Evolutionary conservation across 2,888 invertebrate genomes (phyloP).

Genomic region (Clitarchus hookeri): DNA sequence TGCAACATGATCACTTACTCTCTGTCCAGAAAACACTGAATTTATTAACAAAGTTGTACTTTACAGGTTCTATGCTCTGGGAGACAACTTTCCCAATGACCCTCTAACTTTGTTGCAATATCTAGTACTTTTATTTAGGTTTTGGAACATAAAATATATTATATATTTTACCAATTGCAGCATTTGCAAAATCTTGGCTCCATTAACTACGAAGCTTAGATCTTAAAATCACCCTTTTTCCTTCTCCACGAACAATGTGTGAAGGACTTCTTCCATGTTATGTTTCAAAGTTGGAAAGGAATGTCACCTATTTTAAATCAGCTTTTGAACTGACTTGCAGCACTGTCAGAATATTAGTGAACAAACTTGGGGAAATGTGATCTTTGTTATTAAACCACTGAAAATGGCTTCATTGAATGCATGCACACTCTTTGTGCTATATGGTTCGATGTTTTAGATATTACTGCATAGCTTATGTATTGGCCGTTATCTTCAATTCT

Average conservation of each 20-base stretch:
- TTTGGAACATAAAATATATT: background rate
- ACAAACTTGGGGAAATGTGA: background rate
- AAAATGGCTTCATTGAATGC: conserved; percentile 14
- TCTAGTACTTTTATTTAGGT: background rate
- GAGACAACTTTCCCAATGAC: background rate
- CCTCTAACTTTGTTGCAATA: background rate
- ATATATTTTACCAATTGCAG: background rate
- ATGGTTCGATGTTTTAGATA: background rate
- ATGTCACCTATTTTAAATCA: background rate
- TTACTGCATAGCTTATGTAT: background rate
- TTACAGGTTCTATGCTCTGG: background rate
- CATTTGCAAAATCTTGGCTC: background rate
- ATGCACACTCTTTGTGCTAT: background rate
- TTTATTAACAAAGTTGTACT: too few relatives aligned
- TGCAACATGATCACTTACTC: too few relatives aligned
- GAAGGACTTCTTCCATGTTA: background rate
- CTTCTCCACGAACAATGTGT: background rate
- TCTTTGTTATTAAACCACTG: background rate
- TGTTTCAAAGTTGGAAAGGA: background rate
- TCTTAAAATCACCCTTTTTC: background rate
- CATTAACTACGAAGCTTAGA: background rate
- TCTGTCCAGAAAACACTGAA: too few relatives aligned
- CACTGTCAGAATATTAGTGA: too few relatives aligned
- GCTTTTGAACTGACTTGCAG: too few relatives aligned
- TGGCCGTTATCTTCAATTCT: background rate